Evolutionary conservation across 2,888 invertebrate species (phyloP).

Genomic region (Drosophila nr. medialis): DNA sequence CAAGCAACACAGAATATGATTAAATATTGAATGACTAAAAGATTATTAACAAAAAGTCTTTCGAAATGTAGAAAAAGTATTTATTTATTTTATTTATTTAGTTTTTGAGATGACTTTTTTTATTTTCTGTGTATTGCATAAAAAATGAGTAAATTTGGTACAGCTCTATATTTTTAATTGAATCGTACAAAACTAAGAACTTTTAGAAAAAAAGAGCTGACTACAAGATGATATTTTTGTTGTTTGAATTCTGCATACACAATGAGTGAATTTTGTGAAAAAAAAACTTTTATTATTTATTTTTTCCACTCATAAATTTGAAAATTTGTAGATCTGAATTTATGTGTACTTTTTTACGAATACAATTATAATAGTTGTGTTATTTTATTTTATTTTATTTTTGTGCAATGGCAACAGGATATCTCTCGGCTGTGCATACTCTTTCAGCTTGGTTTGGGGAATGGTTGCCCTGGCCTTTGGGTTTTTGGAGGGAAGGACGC

Average conservation of each 20-base stretch:
- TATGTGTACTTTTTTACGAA: fast-evolving
- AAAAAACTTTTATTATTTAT: too few relatives aligned
- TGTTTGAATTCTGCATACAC: too few relatives aligned
- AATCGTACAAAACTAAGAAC: neutral
- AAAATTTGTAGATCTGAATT: neutral
- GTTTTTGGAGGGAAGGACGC: conserved; percentile 12
- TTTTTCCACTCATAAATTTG: neutral
- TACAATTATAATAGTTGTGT: neutral
- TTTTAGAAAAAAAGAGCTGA: too few relatives aligned
- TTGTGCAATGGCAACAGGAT: neutral
- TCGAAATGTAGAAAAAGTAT: too few relatives aligned
- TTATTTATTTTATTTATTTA: neutral
- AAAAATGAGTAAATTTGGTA: too few relatives aligned
- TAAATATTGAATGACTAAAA: neutral
- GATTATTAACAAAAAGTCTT: neutral
- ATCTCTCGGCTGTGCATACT: neutral
- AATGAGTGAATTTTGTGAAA: too few relatives aligned
- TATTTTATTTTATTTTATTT: too few relatives aligned
- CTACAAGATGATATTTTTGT: too few relatives aligned
- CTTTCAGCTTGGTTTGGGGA: neutral
- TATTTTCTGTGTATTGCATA: neutral
- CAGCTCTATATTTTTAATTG: too few relatives aligned
- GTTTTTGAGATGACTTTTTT: neutral
- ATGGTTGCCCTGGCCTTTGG: neutral
- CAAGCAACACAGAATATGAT: neutral